phyloP scores from a whole-genome alignment of 2,888 invertebrate genomes.

The Lasioglossum marginatum region DNA sequence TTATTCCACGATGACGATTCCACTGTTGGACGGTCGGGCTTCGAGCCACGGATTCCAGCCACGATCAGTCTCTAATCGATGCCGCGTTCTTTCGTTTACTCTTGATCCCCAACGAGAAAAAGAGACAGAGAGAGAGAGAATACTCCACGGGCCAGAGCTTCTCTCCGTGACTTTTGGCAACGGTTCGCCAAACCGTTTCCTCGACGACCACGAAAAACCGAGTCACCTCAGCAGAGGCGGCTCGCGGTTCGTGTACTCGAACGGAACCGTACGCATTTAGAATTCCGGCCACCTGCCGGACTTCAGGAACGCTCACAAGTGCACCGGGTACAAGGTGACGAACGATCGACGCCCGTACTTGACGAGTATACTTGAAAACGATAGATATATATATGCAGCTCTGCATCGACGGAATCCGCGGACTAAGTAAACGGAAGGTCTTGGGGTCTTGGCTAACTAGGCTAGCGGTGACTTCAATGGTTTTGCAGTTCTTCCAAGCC shows the following conservation, averaged over 20 bases:
- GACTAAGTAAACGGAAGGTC: neutral
- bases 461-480: neutral
- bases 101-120: neutral
- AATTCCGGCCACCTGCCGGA: constrained; percentile 66
- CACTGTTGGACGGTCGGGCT: constrained; percentile 1
- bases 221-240: neutral
- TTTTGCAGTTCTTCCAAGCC: neutral
- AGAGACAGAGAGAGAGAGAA: neutral
- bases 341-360: constrained; percentile 17
- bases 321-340: constrained; percentile 71
- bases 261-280: constrained; percentile 15
- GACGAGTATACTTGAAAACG: neutral
- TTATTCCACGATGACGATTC: constrained; percentile 41
- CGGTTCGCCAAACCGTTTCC: neutral
- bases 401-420: neutral
- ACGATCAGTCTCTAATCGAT: constrained; percentile 18
- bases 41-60: constrained; percentile 34
- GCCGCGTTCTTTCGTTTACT: neutral
- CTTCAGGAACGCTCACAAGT: constrained; percentile 75
- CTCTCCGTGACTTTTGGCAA: neutral
- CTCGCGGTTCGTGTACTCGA: neutral
- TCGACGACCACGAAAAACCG: neutral
- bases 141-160: neutral
- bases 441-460: neutral
- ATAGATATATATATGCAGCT: neutral